Evolutionary conservation across 1,140 invertebrate genomes (phyloP), one percentile per base, ranked within the genome.

Genomic region (Yoshiicerus persimilis): DNA sequence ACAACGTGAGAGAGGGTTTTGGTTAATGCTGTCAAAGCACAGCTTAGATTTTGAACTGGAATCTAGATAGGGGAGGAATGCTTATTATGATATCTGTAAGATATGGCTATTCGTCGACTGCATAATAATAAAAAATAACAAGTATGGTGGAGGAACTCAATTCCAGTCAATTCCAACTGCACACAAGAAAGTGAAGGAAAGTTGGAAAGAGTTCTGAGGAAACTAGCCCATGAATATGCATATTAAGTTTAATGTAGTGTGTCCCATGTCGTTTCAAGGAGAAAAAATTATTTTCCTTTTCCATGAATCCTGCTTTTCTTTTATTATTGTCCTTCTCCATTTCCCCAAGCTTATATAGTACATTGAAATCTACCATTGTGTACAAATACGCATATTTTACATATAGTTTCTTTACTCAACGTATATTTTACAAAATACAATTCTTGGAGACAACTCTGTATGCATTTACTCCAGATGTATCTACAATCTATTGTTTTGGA

Each of bases 211-310:
- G 64, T 30, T 70, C 30, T 10, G 75, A 20, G 75, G 75, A 38
- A 80, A 80, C 34, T 34, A 38, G 30, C 75, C 75, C 75, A 80
- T 80, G 75, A 80, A 80, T 80, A 80, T 80, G 75, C 32, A 80
- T 80, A 80, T 80, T 80, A 80, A 80, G 75, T 80, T 80, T 80
- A 80, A 80, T 80, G 75, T 80, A 80, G 30, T 80, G 75, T 80
- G 75, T 80, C 75, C 75, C 75, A 80, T 80, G 75, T 36, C 32
- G 75, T 80, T 34, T 34, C 30, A 30, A 13, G 16, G 75, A 80
- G 34, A 32, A 80, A 80, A 80, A 36, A 80, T 23, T 38, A 23
- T 34, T 36, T 80, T 80, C 0, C 75, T 80, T 36, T 36, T 36
- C 34, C 47, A 5, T 56, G 20, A 56, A 56, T 56, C 47, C 23